phyloP scores from a whole-genome alignment of 2,113 vertebrate species.

The Hypanus sabinus region DNA sequence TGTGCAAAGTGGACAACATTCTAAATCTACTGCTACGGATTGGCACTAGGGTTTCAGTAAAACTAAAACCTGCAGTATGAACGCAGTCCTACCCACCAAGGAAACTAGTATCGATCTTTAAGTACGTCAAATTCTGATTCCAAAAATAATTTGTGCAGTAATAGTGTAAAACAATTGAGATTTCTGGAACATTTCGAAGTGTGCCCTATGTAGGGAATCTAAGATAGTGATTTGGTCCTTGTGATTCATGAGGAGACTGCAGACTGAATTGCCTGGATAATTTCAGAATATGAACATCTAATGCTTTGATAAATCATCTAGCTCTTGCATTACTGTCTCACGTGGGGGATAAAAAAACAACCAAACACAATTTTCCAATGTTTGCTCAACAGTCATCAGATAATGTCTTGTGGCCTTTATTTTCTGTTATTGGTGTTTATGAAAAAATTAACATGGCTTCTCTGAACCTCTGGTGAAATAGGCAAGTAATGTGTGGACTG shows the following conservation, averaged over 20 bases:
- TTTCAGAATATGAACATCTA: background rate
- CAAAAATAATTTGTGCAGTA: background rate
- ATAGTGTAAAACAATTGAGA: background rate
- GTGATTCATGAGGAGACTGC: background rate
- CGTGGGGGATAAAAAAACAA: background rate
- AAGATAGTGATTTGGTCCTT: background rate
- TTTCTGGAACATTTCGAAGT: background rate
- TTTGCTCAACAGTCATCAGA: background rate
- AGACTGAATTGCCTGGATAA: background rate
- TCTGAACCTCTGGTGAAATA: background rate
- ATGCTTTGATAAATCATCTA: background rate
- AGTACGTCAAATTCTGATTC: background rate
- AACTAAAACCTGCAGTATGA: background rate
- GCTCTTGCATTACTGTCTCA: background rate
- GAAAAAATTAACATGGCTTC: background rate
- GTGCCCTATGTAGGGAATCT: background rate
- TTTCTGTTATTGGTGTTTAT: background rate
- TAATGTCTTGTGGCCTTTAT: slow-evolving; percentile 10
- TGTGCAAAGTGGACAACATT: background rate
- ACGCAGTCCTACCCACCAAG: background rate
- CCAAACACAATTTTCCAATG: background rate
- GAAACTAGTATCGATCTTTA: background rate
- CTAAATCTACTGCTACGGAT: background rate
- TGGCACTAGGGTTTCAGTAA: background rate
- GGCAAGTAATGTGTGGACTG: background rate